Base-by-base conservation (phyloP, 1,140 invertebrate genomes). In the Lepidostoma basale region DNA sequence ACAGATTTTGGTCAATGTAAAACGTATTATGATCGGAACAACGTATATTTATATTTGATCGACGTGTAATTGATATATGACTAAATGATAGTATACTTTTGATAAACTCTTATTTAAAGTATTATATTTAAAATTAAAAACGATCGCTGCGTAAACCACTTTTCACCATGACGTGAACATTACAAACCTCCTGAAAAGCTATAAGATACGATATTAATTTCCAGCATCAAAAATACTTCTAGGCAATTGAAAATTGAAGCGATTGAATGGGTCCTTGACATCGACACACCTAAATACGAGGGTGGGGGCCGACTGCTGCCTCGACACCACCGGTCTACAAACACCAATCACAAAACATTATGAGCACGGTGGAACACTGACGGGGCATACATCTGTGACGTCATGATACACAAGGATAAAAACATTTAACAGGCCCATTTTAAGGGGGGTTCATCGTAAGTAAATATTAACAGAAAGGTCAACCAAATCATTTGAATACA, bases 201-300 rank as follows among this genome's bases (percentile, higher is more conserved):
- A n/a, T n/a, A n/a, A n/a, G n/a, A n/a, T n/a, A n/a, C n/a, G n/a
- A n/a, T n/a, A n/a, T n/a, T n/a, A n/a, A n/a, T n/a, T n/a, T n/a
- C n/a, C n/a, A n/a, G n/a, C n/a, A 56, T 6, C 12, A 30, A 56
- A 56, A 56, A 56, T 26, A n/a, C 20, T 2, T 33, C 23, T 8
- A 22, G 20, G 12, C 14, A 20, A 47, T 14, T 20, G 22, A n/a
- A 33, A 56, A 56, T 18, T 18, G 20, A 56, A 56, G 26, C 26
- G 6, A 33, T 36, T 30, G 4, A 28, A 56, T 33, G 28, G 52
- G 14, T 56, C 12, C 23, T 56, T 56, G 56, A 83, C 80, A 81
- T 77, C 79, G 81, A 83, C 82, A 83, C 81, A 83, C 81, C 81
- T 83, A 83, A 81, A 82, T 75, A 82, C 81, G 76, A 83, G 79